These are phyloP conservation scores for Archips xylosteana DNA, from an alignment of 2,888 invertebrate genomes.

Conservation along the genomic window DNA sequence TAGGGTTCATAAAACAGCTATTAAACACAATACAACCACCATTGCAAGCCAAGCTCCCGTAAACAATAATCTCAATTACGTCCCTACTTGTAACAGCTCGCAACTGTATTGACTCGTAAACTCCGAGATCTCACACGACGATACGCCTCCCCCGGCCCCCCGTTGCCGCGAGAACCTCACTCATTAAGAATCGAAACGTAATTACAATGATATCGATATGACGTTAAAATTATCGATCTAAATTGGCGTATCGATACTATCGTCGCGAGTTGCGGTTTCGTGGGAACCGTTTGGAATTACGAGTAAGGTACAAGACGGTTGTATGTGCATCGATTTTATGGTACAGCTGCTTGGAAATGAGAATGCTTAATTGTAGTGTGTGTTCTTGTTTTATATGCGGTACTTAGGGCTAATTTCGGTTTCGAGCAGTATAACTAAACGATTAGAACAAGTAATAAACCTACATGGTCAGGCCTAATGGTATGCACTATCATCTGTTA, in stretches of 20 bases:
- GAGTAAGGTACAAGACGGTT: background rate
- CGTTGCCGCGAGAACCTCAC: constrained; percentile 76
- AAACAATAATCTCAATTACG: constrained; percentile 63
- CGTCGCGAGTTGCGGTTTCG: constrained; percentile 66
- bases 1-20: constrained; percentile 50
- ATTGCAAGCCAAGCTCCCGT: constrained; percentile 57
- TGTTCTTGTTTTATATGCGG: background rate
- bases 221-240: constrained; percentile 68
- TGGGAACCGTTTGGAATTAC: constrained; percentile 64
- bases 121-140: constrained; percentile 79
- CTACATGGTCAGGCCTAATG: too few species aligned
- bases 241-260: constrained; percentile 73
- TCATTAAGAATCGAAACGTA: constrained; percentile 63
- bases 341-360: constrained; percentile 25
- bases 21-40: constrained; percentile 42
- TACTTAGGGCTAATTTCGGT: background rate
- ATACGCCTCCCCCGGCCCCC: constrained; percentile 72
- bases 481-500: too few species aligned
- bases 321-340: background rate
- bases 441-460: background rate
- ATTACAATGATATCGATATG: constrained; percentile 57
- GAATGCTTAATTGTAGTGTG: background rate
- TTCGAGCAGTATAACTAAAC: background rate
- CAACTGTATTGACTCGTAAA: constrained; percentile 63
- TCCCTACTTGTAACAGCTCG: constrained; percentile 46